Base-by-base conservation (phyloP, 2,113 vertebrate genomes). In the Trinectes maculatus region DNA sequence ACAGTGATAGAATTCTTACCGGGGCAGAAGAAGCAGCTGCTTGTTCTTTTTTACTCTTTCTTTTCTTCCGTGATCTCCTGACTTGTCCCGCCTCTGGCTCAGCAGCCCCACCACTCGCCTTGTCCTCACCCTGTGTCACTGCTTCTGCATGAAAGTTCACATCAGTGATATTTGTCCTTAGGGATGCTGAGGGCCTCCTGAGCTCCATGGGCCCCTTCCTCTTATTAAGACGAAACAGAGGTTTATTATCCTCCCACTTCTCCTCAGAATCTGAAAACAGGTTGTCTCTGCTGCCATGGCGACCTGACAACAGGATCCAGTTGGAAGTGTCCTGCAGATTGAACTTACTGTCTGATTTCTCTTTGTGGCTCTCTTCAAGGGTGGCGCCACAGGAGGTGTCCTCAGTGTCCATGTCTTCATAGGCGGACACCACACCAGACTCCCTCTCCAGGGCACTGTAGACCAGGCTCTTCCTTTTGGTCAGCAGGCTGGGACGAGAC, bases 361-460 rank as follows among this genome's bases (percentile, higher is more conserved):
- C 91, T 37, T 39, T 82, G 29, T 87, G 87, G 64, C 90, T 72
- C 80, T 92, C 82, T 21, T 84, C 68, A 47, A 90, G 85, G 19
- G 64, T 80, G 1, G 87, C 44, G 0, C 83, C 79, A 89, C 89
- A 91, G 34, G 81, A 72, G 26, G 51, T 67, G 48, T 87, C 82
- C 69, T 97, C 96, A 0, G 95, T 96, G 73, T 91, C 94, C 91
- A 98, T 91, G 71, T 92, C 93, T 0, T 98, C 94, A 0, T 98
- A 98, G 39, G 96, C 95, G 0, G 97, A 98, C 1, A 95, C 86
- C 4, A 93, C 54, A 1, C 84, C 91, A 11, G 95, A 95, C 63
- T 97, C 94, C 0, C 80, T 93, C 83, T 98, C 97, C 89, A 98
- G 69, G 26, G 91, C 93, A 36, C 85, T 92, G 24, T 94, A 96